Percentiles rank a stretch among this genome's conserved stretches.
These are phyloP conservation scores for Enteromius anoplus DNA, from an alignment of 2,797 vertebrate genomes.

Conservation along the genomic window DNA sequence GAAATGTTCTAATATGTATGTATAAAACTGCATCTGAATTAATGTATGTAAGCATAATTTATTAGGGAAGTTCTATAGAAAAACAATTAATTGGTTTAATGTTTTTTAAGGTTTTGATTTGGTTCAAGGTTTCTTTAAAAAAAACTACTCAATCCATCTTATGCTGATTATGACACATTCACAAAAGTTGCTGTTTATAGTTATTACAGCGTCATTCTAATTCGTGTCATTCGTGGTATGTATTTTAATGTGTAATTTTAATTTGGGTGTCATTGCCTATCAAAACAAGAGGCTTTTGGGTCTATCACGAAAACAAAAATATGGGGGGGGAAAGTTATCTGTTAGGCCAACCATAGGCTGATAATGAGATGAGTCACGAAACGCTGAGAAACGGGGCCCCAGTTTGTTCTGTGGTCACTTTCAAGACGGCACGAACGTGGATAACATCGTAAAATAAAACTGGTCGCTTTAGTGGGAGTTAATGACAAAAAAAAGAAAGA, in stretches of 20 bases:
- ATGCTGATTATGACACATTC: not conserved
- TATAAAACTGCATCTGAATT: not conserved
- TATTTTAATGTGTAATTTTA: not conserved
- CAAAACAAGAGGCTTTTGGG: not conserved
- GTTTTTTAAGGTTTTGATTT: not conserved
- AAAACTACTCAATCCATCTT: not conserved
- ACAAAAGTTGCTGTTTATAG: not conserved
- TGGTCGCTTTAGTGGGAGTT: not conserved
- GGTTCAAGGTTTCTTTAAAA: not conserved
- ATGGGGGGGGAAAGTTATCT: not conserved
- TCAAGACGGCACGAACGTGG: not conserved
- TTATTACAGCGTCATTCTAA: not conserved
- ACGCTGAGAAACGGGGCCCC: not conserved
- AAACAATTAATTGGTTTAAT: not conserved
- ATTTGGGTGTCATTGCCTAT: not conserved
- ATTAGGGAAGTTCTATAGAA: not conserved
- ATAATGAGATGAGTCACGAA: not conserved
- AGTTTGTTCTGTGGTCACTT: not conserved
- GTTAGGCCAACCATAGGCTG: not conserved
- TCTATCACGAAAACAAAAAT: not conserved
- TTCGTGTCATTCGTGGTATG: not conserved
- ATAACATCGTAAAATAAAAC: not conserved
- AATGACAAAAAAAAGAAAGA: not conserved
- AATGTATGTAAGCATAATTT: not conserved
- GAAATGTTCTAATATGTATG: not conserved